A percentile compares a stretch with the other conserved stretches of the same genome.
Evolutionary conservation across 1,140 invertebrate genomes (phyloP).

Genomic region (Melitaea cinxia): DNA sequence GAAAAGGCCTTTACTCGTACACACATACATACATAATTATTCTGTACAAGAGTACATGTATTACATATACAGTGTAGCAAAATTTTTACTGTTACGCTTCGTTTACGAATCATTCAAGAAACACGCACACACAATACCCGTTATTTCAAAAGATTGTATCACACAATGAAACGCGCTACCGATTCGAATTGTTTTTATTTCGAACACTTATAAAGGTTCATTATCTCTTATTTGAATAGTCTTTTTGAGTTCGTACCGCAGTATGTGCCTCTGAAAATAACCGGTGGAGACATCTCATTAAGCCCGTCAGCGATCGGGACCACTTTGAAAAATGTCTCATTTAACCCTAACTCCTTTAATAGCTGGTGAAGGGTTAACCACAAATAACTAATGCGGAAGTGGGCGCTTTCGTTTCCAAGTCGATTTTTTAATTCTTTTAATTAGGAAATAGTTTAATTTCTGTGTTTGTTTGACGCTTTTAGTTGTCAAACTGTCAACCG

Average conservation of each 20-base stretch:
- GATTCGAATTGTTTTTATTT: slow-evolving; percentile 48
- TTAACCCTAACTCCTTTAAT: slow-evolving; percentile 76
- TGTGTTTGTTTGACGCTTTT: slow-evolving; percentile 50
- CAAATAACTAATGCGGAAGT: slow-evolving; percentile 77
- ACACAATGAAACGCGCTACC: slow-evolving; percentile 26
- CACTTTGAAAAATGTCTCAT: slow-evolving; percentile 78
- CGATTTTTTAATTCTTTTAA: slow-evolving; percentile 75
- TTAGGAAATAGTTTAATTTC: slow-evolving; percentile 80
- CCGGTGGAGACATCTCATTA: slow-evolving; percentile 77
- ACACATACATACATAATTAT: no score
- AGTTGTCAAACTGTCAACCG: slow-evolving; percentile 51
- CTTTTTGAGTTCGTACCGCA: slow-evolving; percentile 40
- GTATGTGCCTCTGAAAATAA: slow-evolving; percentile 65
- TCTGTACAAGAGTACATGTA: slow-evolving; percentile 12
- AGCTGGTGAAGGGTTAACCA: slow-evolving; percentile 75
- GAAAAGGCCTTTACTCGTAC: no score
- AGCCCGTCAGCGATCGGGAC: slow-evolving; percentile 61
- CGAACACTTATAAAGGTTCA: slow-evolving; percentile 43
- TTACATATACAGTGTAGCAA: slow-evolving; percentile 40
- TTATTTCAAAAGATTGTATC: slow-evolving; percentile 33
- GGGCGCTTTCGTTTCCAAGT: slow-evolving; percentile 52
- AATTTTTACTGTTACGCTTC: slow-evolving; percentile 58
- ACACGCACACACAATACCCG: slow-evolving; percentile 28
- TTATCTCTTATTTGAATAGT: slow-evolving; percentile 51
- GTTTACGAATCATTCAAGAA: slow-evolving; percentile 63